A percentile compares a stretch with the other conserved stretches of the same genome.
These are phyloP conservation scores for Ophion ellenae DNA, from an alignment of 2,888 invertebrate species.

Conservation along the genomic window DNA sequence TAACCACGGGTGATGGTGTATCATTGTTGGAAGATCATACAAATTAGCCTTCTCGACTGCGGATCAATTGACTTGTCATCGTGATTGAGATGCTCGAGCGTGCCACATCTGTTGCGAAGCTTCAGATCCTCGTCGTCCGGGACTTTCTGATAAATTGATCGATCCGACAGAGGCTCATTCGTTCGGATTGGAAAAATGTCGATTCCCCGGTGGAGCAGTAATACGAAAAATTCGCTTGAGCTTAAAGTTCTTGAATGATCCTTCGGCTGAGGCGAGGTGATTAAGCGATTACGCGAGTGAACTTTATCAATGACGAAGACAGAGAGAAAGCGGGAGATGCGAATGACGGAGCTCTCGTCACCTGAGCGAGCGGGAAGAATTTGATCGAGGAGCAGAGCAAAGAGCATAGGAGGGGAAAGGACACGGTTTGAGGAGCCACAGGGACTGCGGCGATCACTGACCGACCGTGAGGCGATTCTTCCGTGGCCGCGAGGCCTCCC, in stretches of 20 bases:
- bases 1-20: neutral
- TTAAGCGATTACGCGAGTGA: conserved; percentile 49
- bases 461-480: conserved; percentile 74
- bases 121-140: neutral
- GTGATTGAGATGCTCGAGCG: neutral
- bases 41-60: conserved; percentile 2
- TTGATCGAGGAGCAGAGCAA: conserved; percentile 57
- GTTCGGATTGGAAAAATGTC: neutral
- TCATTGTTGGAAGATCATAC: conserved; percentile 14
- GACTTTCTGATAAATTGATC: neutral
- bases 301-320: conserved; percentile 44
- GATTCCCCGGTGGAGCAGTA: neutral
- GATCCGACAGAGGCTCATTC: neutral
- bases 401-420: conserved; percentile 58
- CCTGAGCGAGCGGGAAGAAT: conserved; percentile 61
- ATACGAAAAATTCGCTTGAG: neutral
- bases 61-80: neutral
- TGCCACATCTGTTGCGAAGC: neutral
- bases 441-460: conserved; percentile 76
- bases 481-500: conserved; percentile 68
- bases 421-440: conserved; percentile 72
- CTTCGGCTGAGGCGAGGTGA: neutral
- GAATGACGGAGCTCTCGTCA: conserved; percentile 56
- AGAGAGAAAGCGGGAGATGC: conserved; percentile 40
- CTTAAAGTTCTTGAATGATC: conserved; percentile 1